Percentiles rank a stretch among this genome's conserved stretches.
phyloP scores from a whole-genome alignment of 2,113 vertebrate species.

The Phylloscopus trochilus region DNA sequence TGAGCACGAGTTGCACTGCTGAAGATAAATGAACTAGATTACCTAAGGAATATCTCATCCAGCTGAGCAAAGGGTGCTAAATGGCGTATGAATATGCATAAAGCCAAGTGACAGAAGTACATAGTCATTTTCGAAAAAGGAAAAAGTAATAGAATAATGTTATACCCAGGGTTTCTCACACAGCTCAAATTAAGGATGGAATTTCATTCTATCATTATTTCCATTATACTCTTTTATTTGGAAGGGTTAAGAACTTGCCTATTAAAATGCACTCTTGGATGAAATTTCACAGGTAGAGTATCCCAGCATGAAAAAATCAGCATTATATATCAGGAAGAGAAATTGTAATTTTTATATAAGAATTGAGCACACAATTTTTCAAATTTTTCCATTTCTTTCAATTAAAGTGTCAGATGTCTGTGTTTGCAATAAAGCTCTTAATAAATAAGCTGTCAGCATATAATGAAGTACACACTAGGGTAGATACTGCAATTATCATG shows the following conservation, averaged over 20 bases:
- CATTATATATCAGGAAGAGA: not conserved
- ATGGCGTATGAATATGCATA: not conserved
- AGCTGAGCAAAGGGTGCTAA: not conserved
- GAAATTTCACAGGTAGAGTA: slow-evolving; percentile 12
- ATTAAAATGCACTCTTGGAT: slow-evolving; percentile 16
- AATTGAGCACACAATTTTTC: not conserved
- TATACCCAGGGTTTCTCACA: not conserved
- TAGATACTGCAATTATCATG: not conserved
- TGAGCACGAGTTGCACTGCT: not conserved
- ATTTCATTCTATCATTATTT: slow-evolving; percentile 34
- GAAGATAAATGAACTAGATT: slow-evolving; percentile 24
- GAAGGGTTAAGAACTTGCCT: not conserved
- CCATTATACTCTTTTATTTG: not conserved
- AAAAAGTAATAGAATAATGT: slow-evolving; percentile 16
- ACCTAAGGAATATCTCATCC: not conserved
- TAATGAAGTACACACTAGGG: not conserved
- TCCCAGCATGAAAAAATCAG: not conserved
- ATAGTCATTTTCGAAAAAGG: not conserved
- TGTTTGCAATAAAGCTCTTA: not conserved
- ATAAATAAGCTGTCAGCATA: not conserved
- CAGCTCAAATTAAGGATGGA: slow-evolving; percentile 8
- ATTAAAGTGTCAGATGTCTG: not conserved
- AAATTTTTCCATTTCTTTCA: not conserved
- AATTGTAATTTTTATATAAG: not conserved
- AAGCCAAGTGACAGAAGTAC: slow-evolving; percentile 4